These are phyloP conservation scores for Porites australiensis DNA, from an alignment of 64 coral and sea anemone genomes.

Conservation along the genomic window DNA sequence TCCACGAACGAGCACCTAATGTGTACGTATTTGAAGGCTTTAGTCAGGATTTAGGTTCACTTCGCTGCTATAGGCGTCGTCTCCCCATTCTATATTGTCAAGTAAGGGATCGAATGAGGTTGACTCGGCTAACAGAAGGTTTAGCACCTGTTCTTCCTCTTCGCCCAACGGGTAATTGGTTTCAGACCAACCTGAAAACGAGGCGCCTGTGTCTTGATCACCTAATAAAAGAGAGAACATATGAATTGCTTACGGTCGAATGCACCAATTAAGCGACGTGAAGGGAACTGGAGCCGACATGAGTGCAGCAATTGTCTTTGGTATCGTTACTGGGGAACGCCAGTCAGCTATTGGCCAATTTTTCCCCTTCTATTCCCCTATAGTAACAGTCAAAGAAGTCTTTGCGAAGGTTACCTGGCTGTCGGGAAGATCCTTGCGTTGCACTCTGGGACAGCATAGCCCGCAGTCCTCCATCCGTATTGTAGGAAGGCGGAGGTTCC, in stretches of 20 bases:
- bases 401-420: background rate
- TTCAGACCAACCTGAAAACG: conserved; percentile 39
- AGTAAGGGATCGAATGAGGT: conserved; percentile 58
- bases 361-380: no score
- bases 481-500: background rate
- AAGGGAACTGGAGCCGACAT: no score
- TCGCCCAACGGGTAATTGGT: conserved; percentile 57
- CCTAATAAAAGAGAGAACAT: background rate
- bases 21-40: background rate
- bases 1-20: no score
- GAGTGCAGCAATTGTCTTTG: no score
- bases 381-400: no score
- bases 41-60: conserved; percentile 45
- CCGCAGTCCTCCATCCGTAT: background rate
- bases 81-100: conserved; percentile 57
- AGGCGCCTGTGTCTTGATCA: conserved; percentile 3
- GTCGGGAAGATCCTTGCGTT: conserved; percentile 18
- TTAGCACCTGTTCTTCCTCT: conserved; percentile 62
- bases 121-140: conserved; percentile 70
- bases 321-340: no score
- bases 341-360: no score
- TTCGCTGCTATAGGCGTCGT: conserved; percentile 3
- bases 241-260: background rate
- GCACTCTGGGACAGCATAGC: conserved; percentile 14
- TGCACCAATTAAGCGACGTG: no score